Conservation (phyloP, 1,140 invertebrate genomes). For the Orussus abietinus region DNA sequence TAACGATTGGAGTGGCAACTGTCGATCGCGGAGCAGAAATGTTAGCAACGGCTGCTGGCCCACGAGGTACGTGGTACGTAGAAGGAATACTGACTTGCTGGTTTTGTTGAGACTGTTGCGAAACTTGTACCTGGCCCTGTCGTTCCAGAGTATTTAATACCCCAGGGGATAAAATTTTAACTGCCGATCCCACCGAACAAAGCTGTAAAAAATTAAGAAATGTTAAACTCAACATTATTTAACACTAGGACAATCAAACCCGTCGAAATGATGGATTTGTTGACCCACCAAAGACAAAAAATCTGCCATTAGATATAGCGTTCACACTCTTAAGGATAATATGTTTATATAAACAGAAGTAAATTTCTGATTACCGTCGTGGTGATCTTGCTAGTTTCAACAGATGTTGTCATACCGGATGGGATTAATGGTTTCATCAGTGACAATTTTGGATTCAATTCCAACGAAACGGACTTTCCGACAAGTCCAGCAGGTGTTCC, state of each 20-base stretch:
- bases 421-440: conserved; percentile 42
- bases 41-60: conserved; percentile 50
- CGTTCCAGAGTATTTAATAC: conserved; percentile 47
- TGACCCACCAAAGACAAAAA: too few relatives aligned
- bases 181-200: conserved; percentile 44
- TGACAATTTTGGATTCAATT: conserved; percentile 45
- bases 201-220: conserved; percentile 30
- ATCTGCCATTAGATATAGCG: too few relatives aligned
- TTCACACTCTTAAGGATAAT: too few relatives aligned
- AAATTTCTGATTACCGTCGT: conserved; percentile 31
- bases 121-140: conserved; percentile 32
- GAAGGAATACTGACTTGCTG: conserved; percentile 45
- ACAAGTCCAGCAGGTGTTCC: conserved; percentile 33
- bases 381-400: conserved; percentile 44
- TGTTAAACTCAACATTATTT: too few relatives aligned
- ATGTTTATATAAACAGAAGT: conserved; percentile 5
- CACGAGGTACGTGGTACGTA: conserved; percentile 49
- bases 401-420: conserved; percentile 31
- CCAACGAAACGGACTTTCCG: conserved; percentile 47
- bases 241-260: too few relatives aligned
- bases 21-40: conserved; percentile 49
- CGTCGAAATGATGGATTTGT: too few relatives aligned
- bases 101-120: conserved; percentile 26
- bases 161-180: conserved; percentile 45
- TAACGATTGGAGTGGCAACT: conserved; percentile 49